These are phyloP conservation scores for Tipula confusa DNA, from an alignment of 2,888 invertebrate species.

Conservation along the genomic window DNA sequence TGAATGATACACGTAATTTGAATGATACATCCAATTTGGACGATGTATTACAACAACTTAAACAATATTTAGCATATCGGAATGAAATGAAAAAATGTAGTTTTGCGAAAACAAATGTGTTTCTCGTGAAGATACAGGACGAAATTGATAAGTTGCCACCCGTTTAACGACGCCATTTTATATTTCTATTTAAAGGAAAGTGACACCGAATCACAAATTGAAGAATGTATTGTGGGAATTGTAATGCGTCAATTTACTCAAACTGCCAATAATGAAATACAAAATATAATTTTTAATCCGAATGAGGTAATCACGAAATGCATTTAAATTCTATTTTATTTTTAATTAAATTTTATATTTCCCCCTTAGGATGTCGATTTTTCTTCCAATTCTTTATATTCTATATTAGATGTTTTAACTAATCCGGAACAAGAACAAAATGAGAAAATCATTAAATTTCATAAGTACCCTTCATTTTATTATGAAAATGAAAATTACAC, in stretches of 20 bases:
- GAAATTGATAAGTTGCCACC: background rate
- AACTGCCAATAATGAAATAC: constrained; percentile 52
- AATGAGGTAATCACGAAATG: constrained; percentile 54
- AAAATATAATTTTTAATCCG: constrained; percentile 59
- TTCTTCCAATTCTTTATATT: background rate
- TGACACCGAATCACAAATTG: constrained; percentile 44
- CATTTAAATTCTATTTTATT: too few relatives aligned
- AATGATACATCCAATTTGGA: background rate
- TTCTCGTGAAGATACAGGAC: background rate
- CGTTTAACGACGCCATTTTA: background rate
- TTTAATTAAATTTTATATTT: background rate
- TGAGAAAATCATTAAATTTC: constrained; percentile 48
- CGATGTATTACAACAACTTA: background rate
- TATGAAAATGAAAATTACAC: too few relatives aligned
- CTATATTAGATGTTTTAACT: constrained; percentile 38
- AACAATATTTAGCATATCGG: background rate
- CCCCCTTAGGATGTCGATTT: constrained; percentile 31
- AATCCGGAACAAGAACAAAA: constrained; percentile 38
- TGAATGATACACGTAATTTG: background rate
- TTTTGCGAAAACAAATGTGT: background rate
- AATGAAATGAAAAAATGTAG: background rate
- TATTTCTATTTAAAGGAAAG: constrained; percentile 36
- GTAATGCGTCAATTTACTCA: constrained; percentile 59
- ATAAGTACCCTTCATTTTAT: constrained; percentile 38
- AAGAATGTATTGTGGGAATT: constrained; percentile 64